Evolutionary conservation across 1,140 invertebrate species (phyloP).

Genomic region (Chironomus tepperi): DNA sequence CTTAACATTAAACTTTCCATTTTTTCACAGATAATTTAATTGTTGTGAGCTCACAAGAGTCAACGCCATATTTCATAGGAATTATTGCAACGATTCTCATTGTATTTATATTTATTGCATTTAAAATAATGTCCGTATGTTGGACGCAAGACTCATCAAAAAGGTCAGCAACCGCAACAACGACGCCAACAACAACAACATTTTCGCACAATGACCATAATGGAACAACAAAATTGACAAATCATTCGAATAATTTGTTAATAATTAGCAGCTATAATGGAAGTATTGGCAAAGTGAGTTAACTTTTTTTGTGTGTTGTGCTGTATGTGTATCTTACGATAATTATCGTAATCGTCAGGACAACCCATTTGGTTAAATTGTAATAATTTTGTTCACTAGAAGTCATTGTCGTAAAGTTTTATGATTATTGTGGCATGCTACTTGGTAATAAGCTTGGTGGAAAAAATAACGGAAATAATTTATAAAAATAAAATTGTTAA

Average conservation of each 20-base stretch:
- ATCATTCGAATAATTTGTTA: conserved; percentile 22
- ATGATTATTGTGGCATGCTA: too few species aligned
- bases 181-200: neutral
- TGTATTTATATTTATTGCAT: conserved; percentile 17
- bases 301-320: too few species aligned
- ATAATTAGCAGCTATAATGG: conserved; percentile 22
- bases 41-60: neutral
- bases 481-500: too few species aligned
- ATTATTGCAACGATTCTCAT: conserved; percentile 19
- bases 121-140: conserved; percentile 1
- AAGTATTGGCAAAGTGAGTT: neutral
- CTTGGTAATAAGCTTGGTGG: too few species aligned
- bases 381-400: too few species aligned
- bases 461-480: too few species aligned
- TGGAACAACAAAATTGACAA: conserved; percentile 18
- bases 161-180: neutral
- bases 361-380: too few species aligned
- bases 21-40: neutral
- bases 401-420: too few species aligned
- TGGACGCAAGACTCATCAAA: neutral
- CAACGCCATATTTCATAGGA: neutral
- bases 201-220: neutral
- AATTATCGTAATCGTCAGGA: too few species aligned
- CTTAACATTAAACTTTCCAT: too few species aligned
- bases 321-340: too few species aligned